Percentiles rank a stretch among this genome's conserved stretches.
These are phyloP conservation scores for Halcyon badia DNA, from an alignment of 2,797 vertebrate genomes.

Conservation along the genomic window DNA sequence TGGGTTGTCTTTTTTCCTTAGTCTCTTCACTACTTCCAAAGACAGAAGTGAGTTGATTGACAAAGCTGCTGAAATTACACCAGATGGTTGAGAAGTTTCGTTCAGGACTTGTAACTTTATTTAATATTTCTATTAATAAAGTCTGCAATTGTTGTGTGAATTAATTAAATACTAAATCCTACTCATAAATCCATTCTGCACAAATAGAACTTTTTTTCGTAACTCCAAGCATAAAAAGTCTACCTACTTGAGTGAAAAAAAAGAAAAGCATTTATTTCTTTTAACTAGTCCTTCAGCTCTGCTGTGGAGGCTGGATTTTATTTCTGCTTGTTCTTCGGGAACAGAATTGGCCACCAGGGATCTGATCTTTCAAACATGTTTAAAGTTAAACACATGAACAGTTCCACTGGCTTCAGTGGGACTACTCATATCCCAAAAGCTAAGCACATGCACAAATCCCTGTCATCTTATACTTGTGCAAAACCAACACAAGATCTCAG, in stretches of 20 bases:
- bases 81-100: neutral
- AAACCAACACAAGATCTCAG: neutral
- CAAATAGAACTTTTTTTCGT: neutral
- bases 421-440: neutral
- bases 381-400: slow-evolving; percentile 20
- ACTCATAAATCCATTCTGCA: neutral
- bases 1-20: neutral
- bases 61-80: neutral
- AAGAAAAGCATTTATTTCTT: neutral
- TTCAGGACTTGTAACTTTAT: neutral
- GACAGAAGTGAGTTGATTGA: neutral
- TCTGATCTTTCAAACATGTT: slow-evolving; percentile 44
- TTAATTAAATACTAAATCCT: neutral
- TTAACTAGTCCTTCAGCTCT: neutral
- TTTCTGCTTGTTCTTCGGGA: slow-evolving; percentile 36
- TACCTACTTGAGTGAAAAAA: neutral
- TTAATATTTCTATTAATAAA: neutral
- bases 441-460: neutral
- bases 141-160: neutral
- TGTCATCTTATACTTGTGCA: neutral
- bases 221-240: neutral
- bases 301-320: neutral
- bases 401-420: neutral
- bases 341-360: slow-evolving; percentile 36
- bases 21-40: neutral